Percentiles rank a stretch among this genome's conserved stretches.
Conservation (phyloP, 2,888 invertebrate species). For the Rhaphigaster nebulosa region DNA sequence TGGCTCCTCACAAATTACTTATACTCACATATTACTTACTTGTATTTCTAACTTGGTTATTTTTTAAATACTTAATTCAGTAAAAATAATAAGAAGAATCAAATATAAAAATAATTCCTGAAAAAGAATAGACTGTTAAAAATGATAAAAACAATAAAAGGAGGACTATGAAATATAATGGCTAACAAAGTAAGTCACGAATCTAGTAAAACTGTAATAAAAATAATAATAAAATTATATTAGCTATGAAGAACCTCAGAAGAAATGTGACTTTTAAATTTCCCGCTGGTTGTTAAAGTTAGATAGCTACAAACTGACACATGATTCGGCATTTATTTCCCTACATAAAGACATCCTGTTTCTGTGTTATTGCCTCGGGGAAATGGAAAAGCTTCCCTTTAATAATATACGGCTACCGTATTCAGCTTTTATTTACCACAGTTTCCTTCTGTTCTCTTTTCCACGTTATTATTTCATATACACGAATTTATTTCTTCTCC, state of each 20-base stretch:
- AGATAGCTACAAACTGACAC: neutral
- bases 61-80: no score
- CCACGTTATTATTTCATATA: neutral
- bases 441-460: neutral
- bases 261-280: neutral
- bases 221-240: neutral
- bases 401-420: neutral
- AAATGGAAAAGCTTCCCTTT: neutral
- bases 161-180: no score
- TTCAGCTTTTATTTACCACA: neutral
- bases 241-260: neutral
- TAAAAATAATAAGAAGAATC: no score
- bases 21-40: no score
- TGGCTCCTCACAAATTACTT: no score
- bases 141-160: no score
- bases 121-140: no score
- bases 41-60: no score
- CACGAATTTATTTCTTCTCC: neutral
- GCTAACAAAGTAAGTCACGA: no score
- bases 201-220: no score
- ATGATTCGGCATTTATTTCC: constrained; percentile 6
- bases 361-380: neutral
- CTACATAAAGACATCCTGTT: neutral
- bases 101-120: no score
- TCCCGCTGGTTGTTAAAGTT: no score